Conservation (phyloP, 1,140 invertebrate species). For the Metaphire vulgaris region DNA sequence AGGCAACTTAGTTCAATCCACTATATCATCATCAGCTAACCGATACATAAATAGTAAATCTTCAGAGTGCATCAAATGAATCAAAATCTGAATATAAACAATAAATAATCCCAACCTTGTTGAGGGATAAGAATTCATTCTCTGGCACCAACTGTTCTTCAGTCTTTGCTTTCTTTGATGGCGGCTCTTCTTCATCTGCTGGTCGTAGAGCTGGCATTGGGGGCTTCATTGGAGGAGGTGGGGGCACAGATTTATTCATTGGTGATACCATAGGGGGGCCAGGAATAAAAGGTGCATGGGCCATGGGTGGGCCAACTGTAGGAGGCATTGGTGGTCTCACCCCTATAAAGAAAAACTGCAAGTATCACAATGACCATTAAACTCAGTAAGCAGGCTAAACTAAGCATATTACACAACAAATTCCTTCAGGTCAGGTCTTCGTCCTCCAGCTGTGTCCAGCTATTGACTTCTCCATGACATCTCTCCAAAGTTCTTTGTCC, state of each 20-base stretch:
- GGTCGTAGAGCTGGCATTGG: constrained; percentile 34
- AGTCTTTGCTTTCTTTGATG: constrained; percentile 77
- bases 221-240: constrained; percentile 32
- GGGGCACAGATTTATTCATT: constrained; percentile 30
- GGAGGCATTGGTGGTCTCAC: constrained; percentile 41
- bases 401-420: no score
- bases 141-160: constrained; percentile 90
- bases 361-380: no score
- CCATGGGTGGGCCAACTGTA: constrained; percentile 34
- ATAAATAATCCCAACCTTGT: constrained; percentile 51
- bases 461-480: no score
- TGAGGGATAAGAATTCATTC: constrained; percentile 67
- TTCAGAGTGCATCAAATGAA: no score
- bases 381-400: no score
- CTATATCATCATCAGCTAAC: no score
- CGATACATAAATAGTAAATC: no score
- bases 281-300: constrained; percentile 35
- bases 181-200: constrained; percentile 69
- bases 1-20: constrained; percentile 2
- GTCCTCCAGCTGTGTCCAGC: no score
- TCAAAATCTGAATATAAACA: background rate
- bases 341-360: background rate
- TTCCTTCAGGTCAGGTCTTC: no score
- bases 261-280: constrained; percentile 40
- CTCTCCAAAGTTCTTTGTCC: no score